phyloP scores from a whole-genome alignment of 2,797 vertebrate genomes.

The Peromyscus nudipes region DNA sequence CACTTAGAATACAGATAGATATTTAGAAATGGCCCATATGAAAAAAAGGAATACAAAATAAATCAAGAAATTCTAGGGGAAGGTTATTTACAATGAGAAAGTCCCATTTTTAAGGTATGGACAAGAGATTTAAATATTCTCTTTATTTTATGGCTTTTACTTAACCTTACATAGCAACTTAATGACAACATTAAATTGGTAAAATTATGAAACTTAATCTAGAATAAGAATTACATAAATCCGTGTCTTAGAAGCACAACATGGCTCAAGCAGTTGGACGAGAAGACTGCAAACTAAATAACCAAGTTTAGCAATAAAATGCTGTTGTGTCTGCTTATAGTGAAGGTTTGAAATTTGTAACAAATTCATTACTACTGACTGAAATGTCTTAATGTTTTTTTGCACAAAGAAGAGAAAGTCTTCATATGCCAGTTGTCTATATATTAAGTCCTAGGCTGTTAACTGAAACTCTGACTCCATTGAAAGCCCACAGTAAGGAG shows the following conservation, averaged over 20 bases:
- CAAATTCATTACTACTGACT: constrained; percentile 40
- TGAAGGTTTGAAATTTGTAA: constrained; percentile 33
- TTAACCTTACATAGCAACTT: constrained; percentile 37
- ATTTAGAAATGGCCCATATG: constrained; percentile 89
- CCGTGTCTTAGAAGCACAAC: constrained; percentile 4
- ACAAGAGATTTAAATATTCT: constrained; percentile 57
- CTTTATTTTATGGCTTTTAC: constrained; percentile 56
- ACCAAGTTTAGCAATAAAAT: constrained; percentile 55
- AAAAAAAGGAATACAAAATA: constrained; percentile 84
- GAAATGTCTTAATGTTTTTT: background rate
- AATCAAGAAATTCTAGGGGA: constrained; percentile 88
- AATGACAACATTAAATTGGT: constrained; percentile 52
- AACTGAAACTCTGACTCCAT: background rate
- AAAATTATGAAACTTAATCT: constrained; percentile 44
- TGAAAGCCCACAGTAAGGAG: constrained; percentile 61
- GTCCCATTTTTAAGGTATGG: constrained; percentile 36
- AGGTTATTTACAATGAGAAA: constrained; percentile 82
- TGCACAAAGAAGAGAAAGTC: constrained; percentile 41
- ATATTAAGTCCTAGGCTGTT: constrained; percentile 70
- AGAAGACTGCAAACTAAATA: constrained; percentile 40
- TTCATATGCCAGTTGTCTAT: constrained; percentile 8
- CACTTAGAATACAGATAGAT: constrained; percentile 90
- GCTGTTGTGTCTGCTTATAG: background rate
- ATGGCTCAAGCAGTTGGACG: background rate
- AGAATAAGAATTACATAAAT: constrained; percentile 59